These are phyloP conservation scores for Lordiphosa fenestrarum DNA, from an alignment of 2,888 invertebrate species.

Conservation along the genomic window DNA sequence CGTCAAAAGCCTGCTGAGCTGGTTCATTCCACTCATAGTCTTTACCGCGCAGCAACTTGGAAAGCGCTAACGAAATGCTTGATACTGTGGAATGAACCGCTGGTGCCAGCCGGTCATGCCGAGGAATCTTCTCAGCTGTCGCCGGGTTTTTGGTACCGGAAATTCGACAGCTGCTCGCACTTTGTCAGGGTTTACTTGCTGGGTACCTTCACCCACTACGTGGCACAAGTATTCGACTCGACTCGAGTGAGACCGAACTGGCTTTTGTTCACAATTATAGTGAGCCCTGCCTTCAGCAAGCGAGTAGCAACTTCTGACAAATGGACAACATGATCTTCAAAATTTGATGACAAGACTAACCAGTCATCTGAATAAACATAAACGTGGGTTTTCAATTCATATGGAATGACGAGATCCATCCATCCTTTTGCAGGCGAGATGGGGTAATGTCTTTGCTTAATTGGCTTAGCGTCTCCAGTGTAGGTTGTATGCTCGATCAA, in stretches of 20 bases:
- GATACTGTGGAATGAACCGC: too few relatives aligned
- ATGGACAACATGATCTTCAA: neutral
- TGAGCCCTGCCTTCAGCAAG: neutral
- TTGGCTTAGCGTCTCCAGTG: neutral
- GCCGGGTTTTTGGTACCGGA: too few relatives aligned
- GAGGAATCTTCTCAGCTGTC: too few relatives aligned
- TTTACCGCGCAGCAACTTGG: too few relatives aligned
- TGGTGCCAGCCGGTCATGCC: too few relatives aligned
- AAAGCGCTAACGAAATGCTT: too few relatives aligned
- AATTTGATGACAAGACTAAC: neutral
- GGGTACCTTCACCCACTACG: neutral
- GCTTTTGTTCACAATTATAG: neutral
- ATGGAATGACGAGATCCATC: neutral
- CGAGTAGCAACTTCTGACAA: neutral
- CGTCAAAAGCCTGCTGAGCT: too few relatives aligned
- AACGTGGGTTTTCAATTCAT: neutral
- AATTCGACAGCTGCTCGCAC: too few relatives aligned
- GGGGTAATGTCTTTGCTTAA: constrained; percentile 4
- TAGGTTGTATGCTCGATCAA: constrained; percentile 1
- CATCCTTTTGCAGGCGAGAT: constrained; percentile 3
- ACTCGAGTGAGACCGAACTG: neutral
- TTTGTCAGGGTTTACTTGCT: neutral
- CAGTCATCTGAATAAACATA: constrained; percentile 2
- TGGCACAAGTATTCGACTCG: neutral
- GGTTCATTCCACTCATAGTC: too few relatives aligned